A percentile compares a stretch with the other conserved stretches of the same genome.
Evolutionary conservation across 2,888 invertebrate species (phyloP).

Genomic region (Baccha elongata): DNA sequence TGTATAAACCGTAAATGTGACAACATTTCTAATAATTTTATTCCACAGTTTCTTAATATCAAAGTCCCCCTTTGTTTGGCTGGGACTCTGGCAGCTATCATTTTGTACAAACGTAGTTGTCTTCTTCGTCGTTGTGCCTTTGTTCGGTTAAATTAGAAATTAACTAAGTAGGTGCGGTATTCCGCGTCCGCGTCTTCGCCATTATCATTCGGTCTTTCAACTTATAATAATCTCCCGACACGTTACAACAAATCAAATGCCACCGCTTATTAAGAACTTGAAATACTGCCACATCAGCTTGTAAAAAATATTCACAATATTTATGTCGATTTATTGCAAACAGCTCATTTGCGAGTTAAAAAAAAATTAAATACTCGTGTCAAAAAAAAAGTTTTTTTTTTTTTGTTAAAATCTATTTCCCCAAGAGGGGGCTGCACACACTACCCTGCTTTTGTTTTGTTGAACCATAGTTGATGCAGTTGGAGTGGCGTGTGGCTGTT

Average conservation of each 20-base stretch:
- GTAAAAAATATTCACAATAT: conserved; percentile 13
- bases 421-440: not conserved
- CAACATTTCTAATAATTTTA: not conserved
- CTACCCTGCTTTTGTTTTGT: not conserved
- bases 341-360: conserved; percentile 52
- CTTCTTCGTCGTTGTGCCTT: conserved; percentile 24
- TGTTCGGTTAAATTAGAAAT: conserved; percentile 42
- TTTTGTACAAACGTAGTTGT: not conserved
- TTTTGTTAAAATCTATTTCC: conserved; percentile 4
- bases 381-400: conserved; percentile 1
- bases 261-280: conserved; percentile 24
- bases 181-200: not conserved
- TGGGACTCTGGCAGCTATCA: not conserved
- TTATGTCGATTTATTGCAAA: conserved; percentile 32
- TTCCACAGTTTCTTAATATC: conserved; percentile 15
- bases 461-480: not conserved
- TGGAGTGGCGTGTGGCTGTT: conserved; percentile 17
- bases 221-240: conserved; percentile 20
- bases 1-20: not conserved
- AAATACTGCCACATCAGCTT: conserved; percentile 32
- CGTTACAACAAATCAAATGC: conserved; percentile 21
- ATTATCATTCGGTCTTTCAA: conserved; percentile 11
- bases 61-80: conserved; percentile 44
- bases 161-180: conserved; percentile 19
- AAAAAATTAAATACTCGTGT: conserved; percentile 15